Base-by-base conservation (phyloP, 2,888 invertebrate genomes). In the Drosophila mayaguana region DNA sequence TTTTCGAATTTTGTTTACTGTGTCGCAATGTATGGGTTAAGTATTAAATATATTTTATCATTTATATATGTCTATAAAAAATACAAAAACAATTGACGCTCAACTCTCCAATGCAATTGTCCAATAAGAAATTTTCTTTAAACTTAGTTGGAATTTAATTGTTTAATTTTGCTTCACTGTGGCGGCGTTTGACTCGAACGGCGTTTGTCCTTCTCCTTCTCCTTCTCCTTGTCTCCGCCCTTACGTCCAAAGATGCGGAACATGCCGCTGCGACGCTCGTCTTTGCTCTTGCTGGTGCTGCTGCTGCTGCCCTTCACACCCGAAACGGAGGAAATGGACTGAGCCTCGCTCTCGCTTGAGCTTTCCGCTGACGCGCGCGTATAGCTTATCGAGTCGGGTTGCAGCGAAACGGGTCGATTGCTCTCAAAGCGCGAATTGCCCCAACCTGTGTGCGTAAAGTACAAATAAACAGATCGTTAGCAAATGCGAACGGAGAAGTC, bases 301-400 rank as follows among this genome's bases (percentile, higher is more conserved):
- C 90, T 91, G 51, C 50, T 50, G 50, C 92, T 92, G 68, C 92
- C 92, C 67, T 92, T 92, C 55, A 91, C 81, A 1, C 92, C 92
- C 55, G 93, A 93, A 42, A 92, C 84, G 11, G 93, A 93, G 63
- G 93, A 93, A 70, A 93, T 92, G 22, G 93, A 93, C 81, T 93
- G 93, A 42, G 93, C 93, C 79, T 93, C 93, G 75, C 93, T 93
- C 80, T 93, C 93, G 81, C 93, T 93, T 53, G 93, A 93, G 74
- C 93, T 93, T 75, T 93, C 93, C 32, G 93, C 92, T 2, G 91
- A 91, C 3, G 89, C 90, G 20, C 93, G 91, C 40, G 91, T 88
- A 45, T 92, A 85, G 62, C 90, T 90, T 14, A 93, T 88, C 18
- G 92, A 90, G 56, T 92, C 91, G 56, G 92, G 91, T 64, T 90